phyloP scores from a whole-genome alignment of 30 jellyfish, hydroid and myxozoan genomes.

The Hydractinia echinata region DNA sequence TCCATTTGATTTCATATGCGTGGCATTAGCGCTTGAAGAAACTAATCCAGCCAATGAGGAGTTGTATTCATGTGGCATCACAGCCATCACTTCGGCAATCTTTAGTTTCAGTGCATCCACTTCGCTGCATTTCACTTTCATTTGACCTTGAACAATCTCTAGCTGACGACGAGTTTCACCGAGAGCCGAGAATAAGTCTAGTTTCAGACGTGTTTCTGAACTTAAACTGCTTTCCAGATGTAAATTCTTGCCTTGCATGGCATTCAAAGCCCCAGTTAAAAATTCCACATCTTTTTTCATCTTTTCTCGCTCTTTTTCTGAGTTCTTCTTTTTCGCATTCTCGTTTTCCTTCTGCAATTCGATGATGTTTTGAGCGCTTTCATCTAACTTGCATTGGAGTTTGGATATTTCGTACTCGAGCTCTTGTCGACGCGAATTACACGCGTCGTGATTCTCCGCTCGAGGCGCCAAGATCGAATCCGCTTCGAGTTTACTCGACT shows the following conservation, averaged over 20 bases:
- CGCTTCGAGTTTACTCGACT: slow-evolving; percentile 32
- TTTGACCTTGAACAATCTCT: slow-evolving; percentile 77
- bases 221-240: slow-evolving; percentile 97
- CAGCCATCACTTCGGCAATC: slow-evolving; percentile 99
- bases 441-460: slow-evolving; percentile 79
- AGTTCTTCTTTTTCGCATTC: slow-evolving; percentile 52
- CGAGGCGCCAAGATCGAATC: slow-evolving; percentile 52
- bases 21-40: neutral
- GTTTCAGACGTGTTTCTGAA: slow-evolving; percentile 91
- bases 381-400: slow-evolving; percentile 57
- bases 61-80: slow-evolving; percentile 92
- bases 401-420: slow-evolving; percentile 69
- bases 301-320: slow-evolving; percentile 74
- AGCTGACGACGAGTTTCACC: slow-evolving; percentile 98
- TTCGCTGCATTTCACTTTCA: slow-evolving; percentile 75
- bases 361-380: slow-evolving; percentile 37
- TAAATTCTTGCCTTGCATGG: slow-evolving; percentile 93
- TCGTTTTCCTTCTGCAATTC: slow-evolving; percentile 71
- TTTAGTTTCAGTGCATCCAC: slow-evolving; percentile 71
- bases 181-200: slow-evolving; percentile 95
- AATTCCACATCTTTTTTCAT: slow-evolving; percentile 87
- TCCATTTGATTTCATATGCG: slow-evolving; percentile 17
- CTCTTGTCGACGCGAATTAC: slow-evolving; percentile 84
- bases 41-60: slow-evolving; percentile 64
- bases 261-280: slow-evolving; percentile 82